phyloP scores from a whole-genome alignment of 1,140 invertebrate species.

The Drosophila gunungcola region DNA sequence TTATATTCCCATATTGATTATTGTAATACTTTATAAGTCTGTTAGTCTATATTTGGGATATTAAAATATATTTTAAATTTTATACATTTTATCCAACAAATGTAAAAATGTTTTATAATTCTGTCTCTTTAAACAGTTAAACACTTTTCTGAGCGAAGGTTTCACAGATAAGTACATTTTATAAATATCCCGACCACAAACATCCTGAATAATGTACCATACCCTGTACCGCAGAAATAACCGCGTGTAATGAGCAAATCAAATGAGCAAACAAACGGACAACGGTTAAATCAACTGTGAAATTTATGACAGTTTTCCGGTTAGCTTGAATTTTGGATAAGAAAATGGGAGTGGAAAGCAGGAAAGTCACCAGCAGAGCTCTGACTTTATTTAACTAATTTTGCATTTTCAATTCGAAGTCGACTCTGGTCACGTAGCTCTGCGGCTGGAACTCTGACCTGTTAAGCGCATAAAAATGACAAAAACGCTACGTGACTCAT shows the following conservation, averaged over 20 bases:
- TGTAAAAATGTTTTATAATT: too few species aligned
- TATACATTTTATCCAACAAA: too few species aligned
- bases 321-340: conserved; percentile 1
- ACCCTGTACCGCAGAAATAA: conserved; percentile 7
- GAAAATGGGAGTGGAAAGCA: neutral
- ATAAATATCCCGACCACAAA: neutral
- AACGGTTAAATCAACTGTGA: conserved; percentile 66
- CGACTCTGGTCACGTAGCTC: conserved; percentile 57
- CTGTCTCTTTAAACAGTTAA: too few species aligned
- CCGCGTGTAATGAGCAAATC: conserved; percentile 22
- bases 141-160: too few species aligned
- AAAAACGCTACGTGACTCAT: conserved; percentile 77
- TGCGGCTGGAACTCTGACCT: conserved; percentile 63
- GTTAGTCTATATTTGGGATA: too few species aligned
- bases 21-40: too few species aligned
- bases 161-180: too few species aligned
- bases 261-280: conserved; percentile 42
- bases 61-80: neutral
- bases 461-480: conserved; percentile 74
- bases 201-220: neutral
- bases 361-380: neutral
- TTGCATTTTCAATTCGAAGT: conserved; percentile 71
- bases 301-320: conserved; percentile 69
- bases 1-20: too few species aligned
- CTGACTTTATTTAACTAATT: conserved; percentile 65